Evolutionary conservation across 2,113 vertebrate species (phyloP), one percentile per base, ranked within the genome.

Genomic region (Tupaia tana): DNA sequence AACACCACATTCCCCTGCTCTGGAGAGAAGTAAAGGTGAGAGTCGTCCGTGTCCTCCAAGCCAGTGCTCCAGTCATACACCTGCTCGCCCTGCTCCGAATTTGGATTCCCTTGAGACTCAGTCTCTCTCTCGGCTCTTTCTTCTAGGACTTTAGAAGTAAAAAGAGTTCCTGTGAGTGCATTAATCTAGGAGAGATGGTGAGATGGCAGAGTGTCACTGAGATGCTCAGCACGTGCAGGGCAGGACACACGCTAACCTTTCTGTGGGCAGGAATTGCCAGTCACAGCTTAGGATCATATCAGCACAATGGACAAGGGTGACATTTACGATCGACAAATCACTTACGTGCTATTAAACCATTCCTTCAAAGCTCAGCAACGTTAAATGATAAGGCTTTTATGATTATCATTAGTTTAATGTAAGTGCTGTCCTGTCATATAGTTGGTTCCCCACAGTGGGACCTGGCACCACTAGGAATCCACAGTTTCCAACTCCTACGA

Each of bases 1-100:
- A 99, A 99, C 2, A 99, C 99, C 93, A 99, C 99, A 12, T 99
- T 99, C n/a, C 99, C 99, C 92, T 99, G 99, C 56, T 99, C 99
- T 0, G 99, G 99, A 9, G 99, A 99, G 97, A 99, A 99, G 98
- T 99, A 99, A 3, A 99, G 99, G 69, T 99, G 98, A 0, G 99
- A 99, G 97, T 99, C 99, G 13, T 99, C 99, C 0, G 98, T 98
- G 43, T 99, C 98, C 87, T 99, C 99, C 94, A 99, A 97, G n/a
- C 99, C 99, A 0, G 99, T 87, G 58, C 99, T 99, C 99, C 99
- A 99, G 98, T 99, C 99, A 75, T 99, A 99, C 79, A 99, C 94
- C 25, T 99, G 99, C 16, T 99, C 99, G 79, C 97, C 98, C 5
- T 94, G 92, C 1, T 85, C 89, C 0, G 83, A 6, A 8, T 97